Conservation (phyloP, 2,113 vertebrate genomes). For the Columba livia region DNA sequence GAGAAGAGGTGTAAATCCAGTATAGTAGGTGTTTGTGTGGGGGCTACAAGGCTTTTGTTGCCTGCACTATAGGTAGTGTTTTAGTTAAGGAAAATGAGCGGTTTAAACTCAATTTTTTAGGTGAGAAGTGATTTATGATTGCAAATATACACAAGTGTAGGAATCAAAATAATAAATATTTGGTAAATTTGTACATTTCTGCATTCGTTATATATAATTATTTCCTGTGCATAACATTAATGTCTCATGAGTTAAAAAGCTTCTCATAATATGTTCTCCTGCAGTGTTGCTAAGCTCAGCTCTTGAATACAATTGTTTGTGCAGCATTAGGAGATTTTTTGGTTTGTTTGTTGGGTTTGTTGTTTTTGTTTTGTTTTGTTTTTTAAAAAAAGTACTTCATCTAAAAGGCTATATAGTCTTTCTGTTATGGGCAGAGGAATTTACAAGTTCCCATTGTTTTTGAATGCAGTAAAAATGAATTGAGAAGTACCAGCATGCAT, state of each 20-base stretch:
- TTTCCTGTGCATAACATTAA: background rate
- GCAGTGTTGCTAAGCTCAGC: background rate
- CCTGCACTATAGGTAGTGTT: background rate
- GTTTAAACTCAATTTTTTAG: slow-evolving; percentile 33
- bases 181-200: slow-evolving; percentile 1
- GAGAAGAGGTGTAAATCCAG: background rate
- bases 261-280: background rate
- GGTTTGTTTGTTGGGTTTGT: no score
- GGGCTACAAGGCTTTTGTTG: background rate
- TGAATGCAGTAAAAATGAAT: background rate
- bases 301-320: background rate
- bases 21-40: background rate
- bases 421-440: background rate
- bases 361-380: no score
- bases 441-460: slow-evolving; percentile 20
- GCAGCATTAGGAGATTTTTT: background rate
- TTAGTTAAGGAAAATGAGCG: background rate
- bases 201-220: background rate
- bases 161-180: slow-evolving; percentile 46
- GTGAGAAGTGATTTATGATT: slow-evolving; percentile 47
- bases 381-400: background rate
- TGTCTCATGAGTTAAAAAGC: background rate
- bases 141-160: background rate
- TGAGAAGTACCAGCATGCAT: background rate
- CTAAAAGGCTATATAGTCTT: background rate